phyloP scores from a whole-genome alignment of 1,140 invertebrate genomes.

The Venustaconcha ellipsiformis region DNA sequence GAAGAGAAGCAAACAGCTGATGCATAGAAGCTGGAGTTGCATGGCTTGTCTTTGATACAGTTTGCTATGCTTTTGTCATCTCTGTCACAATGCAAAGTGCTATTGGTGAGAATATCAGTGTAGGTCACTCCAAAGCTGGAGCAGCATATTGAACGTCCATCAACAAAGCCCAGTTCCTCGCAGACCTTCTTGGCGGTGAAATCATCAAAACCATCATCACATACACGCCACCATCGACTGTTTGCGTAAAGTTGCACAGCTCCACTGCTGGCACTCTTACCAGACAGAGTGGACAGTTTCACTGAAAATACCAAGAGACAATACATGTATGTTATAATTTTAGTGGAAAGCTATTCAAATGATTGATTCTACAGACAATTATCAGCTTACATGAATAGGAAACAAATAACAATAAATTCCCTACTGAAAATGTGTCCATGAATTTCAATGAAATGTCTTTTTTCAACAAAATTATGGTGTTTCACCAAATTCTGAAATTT shows the following conservation, averaged over 20 bases:
- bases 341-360: not conserved
- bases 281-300: slow-evolving; percentile 37
- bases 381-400: not conserved
- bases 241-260: slow-evolving; percentile 43
- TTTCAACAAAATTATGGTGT: no score
- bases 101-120: slow-evolving; percentile 16
- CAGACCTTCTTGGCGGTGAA: slow-evolving; percentile 42
- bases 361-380: not conserved
- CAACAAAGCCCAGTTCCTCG: slow-evolving; percentile 48
- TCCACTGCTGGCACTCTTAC: slow-evolving; percentile 36
- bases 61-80: slow-evolving; percentile 26
- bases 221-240: slow-evolving; percentile 46
- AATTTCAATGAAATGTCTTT: no score
- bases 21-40: slow-evolving; percentile 39
- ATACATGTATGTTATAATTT: not conserved
- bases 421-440: no score
- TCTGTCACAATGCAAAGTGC: slow-evolving; percentile 38
- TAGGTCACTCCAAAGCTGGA: slow-evolving; percentile 43
- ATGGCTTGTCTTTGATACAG: slow-evolving; percentile 30
- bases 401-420: not conserved
- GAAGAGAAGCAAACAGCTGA: slow-evolving; percentile 45
- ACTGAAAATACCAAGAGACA: slow-evolving; percentile 30
- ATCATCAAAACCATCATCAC: slow-evolving; percentile 52
- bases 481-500: no score
- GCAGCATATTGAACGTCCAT: slow-evolving; percentile 48